A percentile compares a stretch with the other conserved stretches of the same genome.
Conservation (phyloP, 2,797 vertebrate genomes). For the Poecilia wingei region DNA sequence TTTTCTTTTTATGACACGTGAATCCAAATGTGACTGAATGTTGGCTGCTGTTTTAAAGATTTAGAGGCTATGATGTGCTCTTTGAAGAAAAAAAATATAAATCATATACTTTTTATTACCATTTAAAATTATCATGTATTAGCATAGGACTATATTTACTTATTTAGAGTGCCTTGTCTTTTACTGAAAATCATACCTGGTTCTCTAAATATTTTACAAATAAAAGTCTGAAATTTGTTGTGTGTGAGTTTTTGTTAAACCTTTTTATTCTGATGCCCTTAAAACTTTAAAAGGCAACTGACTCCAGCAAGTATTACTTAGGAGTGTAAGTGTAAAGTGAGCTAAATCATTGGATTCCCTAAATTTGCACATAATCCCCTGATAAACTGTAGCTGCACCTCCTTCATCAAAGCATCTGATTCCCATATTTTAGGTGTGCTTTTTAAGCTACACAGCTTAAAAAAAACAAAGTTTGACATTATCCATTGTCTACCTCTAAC, state of each 20-base stretch:
- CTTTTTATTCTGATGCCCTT: neutral
- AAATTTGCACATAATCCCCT: neutral
- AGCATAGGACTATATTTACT: neutral
- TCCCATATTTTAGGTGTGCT: neutral
- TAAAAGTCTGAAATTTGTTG: neutral
- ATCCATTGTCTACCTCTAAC: slow-evolving; percentile 16
- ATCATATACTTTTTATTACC: slow-evolving; percentile 9
- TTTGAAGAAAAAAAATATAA: slow-evolving; percentile 13
- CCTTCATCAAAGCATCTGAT: neutral
- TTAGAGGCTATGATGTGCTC: slow-evolving; percentile 8
- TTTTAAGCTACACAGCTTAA: neutral
- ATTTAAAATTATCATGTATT: neutral
- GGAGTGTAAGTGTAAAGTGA: neutral
- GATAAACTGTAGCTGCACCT: neutral
- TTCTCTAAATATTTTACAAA: neutral
- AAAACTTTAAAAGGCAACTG: neutral
- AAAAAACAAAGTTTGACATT: neutral
- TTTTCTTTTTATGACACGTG: slow-evolving; percentile 28
- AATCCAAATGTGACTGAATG: slow-evolving; percentile 39
- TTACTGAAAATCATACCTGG: neutral
- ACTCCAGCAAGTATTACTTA: neutral
- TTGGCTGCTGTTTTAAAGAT: slow-evolving; percentile 19
- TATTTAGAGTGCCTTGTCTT: neutral
- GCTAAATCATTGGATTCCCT: neutral
- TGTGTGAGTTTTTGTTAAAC: neutral